Conservation (phyloP, 2,113 vertebrate genomes). For the Tragelaphus imberbis region DNA sequence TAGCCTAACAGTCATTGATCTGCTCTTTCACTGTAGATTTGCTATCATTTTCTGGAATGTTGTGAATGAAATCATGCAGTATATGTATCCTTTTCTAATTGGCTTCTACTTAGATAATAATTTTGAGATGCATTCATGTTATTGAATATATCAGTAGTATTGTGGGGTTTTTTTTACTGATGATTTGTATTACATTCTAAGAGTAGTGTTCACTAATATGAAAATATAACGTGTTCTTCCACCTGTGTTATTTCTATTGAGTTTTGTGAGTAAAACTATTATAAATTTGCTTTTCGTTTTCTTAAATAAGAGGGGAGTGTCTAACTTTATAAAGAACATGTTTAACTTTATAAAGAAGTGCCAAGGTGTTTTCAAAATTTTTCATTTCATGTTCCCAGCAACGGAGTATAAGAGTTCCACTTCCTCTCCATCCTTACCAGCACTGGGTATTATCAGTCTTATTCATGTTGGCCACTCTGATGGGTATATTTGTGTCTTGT, state of each 20-base stretch:
- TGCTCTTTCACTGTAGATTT: neutral
- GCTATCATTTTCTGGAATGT: constrained; percentile 1
- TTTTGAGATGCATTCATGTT: neutral
- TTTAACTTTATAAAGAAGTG: neutral
- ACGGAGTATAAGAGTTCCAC: neutral
- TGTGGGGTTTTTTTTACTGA: neutral
- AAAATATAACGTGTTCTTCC: neutral
- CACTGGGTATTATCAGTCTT: neutral
- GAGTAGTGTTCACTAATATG: neutral
- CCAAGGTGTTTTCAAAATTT: neutral
- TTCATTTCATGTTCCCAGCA: neutral
- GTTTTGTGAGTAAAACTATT: neutral
- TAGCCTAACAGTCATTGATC: neutral
- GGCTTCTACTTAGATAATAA: neutral
- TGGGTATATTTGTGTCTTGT: neutral
- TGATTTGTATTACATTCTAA: neutral
- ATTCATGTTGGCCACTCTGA: neutral
- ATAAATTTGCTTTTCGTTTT: neutral
- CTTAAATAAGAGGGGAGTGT: neutral
- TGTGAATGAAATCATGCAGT: neutral
- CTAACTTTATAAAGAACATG: neutral
- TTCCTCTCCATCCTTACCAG: neutral
- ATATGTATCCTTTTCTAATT: neutral
- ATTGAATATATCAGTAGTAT: neutral
- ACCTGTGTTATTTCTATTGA: neutral